A percentile compares a stretch with the other conserved stretches of the same genome.
These are phyloP conservation scores for Otocyon megalotis DNA, from an alignment of 2,113 vertebrate species.

Conservation along the genomic window DNA sequence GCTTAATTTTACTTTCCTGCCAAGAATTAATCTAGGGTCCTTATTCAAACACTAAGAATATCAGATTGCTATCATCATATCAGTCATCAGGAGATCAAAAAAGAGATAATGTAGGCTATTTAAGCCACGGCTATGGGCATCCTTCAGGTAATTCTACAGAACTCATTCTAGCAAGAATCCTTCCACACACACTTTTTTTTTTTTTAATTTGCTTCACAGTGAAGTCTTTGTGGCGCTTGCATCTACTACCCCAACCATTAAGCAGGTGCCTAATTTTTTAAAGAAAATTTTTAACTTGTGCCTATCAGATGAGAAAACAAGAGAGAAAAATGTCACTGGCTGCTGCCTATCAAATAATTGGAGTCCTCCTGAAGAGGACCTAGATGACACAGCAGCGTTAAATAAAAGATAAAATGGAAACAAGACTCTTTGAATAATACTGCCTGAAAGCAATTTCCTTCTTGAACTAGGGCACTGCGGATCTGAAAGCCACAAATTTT, in stretches of 20 bases:
- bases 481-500: conserved; percentile 80
- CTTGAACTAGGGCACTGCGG: conserved; percentile 78
- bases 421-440: conserved; percentile 84
- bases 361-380: conserved; percentile 47
- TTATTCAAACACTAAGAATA: conserved; percentile 12
- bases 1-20: neutral
- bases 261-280: neutral
- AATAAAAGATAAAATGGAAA: conserved; percentile 86
- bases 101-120: conserved; percentile 10
- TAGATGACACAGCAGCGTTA: conserved; percentile 75
- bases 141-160: conserved; percentile 21
- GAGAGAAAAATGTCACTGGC: conserved; percentile 18
- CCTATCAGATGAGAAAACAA: conserved; percentile 49
- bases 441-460: conserved; percentile 83
- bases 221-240: neutral
- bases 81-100: neutral
- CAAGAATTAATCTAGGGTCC: neutral
- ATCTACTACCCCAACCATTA: neutral
- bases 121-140: neutral
- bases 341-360: conserved; percentile 60
- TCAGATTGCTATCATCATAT: neutral
- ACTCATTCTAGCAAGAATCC: neutral
- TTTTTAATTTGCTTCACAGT: neutral
- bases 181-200: neutral
- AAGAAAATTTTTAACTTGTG: conserved; percentile 55